phyloP scores from a whole-genome alignment of 30 jellyfish, hydroid and myxozoan species.

The Aurelia aurita region DNA sequence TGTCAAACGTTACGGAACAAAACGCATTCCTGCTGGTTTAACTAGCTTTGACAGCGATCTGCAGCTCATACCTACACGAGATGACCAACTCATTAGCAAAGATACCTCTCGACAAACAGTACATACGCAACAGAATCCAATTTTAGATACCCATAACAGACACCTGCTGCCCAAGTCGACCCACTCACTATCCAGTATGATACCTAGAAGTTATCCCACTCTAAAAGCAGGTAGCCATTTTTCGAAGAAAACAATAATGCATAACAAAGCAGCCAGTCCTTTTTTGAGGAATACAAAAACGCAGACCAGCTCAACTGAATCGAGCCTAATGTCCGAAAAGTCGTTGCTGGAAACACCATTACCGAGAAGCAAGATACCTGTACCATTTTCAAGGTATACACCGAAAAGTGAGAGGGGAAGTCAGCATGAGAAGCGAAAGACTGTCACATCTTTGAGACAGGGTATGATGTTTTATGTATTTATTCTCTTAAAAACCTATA shows the following conservation, averaged over 20 bases:
- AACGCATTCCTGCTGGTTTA: too few relatives aligned
- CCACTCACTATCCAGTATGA: background rate
- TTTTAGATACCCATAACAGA: too few relatives aligned
- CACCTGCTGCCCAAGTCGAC: background rate
- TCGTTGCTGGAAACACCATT: conserved; percentile 66
- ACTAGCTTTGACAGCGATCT: conserved; percentile 9
- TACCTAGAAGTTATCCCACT: conserved; percentile 2
- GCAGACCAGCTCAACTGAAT: conserved; percentile 75
- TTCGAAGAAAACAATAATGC: background rate
- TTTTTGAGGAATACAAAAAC: conserved; percentile 28
- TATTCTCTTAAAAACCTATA: background rate
- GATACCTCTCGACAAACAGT: background rate
- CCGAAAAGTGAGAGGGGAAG: conserved; percentile 30
- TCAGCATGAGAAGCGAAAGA: conserved; percentile 2
- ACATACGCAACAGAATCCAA: too few relatives aligned
- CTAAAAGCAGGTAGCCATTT: conserved; percentile 50
- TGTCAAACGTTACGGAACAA: too few relatives aligned
- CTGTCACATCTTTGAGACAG: background rate
- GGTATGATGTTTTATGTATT: background rate
- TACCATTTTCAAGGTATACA: conserved; percentile 67
- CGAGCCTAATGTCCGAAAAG: conserved; percentile 65
- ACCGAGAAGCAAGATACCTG: conserved; percentile 73
- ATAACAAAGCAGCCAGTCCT: too few relatives aligned
- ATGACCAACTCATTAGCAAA: background rate
- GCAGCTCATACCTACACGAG: conserved; percentile 51